Percentiles rank a stretch among this genome's conserved stretches.
phyloP scores from a whole-genome alignment of 2,888 invertebrate genomes.

The Tetragonula carbonaria region DNA sequence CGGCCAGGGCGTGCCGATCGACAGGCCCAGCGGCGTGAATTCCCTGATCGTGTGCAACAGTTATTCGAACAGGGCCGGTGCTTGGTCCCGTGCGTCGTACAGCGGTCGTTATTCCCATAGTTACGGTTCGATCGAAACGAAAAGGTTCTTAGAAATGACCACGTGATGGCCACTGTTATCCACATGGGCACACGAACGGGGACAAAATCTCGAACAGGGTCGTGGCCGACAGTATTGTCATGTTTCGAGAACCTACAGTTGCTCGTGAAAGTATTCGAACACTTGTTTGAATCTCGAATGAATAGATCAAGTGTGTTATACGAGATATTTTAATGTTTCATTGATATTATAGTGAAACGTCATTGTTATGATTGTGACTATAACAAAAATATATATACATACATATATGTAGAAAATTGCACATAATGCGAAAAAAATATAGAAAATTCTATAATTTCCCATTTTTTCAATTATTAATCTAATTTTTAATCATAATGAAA shows the following conservation, averaged over 20 bases:
- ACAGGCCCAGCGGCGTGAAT: constrained; percentile 90
- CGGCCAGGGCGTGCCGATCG: constrained; percentile 86
- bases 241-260: not conserved
- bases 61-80: constrained; percentile 88
- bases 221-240: constrained; percentile 16
- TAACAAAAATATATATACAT: too few species aligned
- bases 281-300: too few species aligned
- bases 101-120: constrained; percentile 85
- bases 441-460: too few species aligned
- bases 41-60: constrained; percentile 91
- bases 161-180: constrained; percentile 72
- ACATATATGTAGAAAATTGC: too few species aligned
- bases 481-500: too few species aligned
- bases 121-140: constrained; percentile 85
- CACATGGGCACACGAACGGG: not conserved
- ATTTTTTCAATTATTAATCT: too few species aligned
- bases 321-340: too few species aligned
- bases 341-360: too few species aligned
- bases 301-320: too few species aligned
- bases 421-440: too few species aligned
- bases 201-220: constrained; percentile 27
- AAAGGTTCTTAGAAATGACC: constrained; percentile 80
- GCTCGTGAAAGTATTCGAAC: too few species aligned
- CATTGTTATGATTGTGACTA: too few species aligned
- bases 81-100: constrained; percentile 85